Evolutionary conservation across 1,140 invertebrate species (phyloP), one percentile per base, ranked within the genome.

Genomic region (Nylanderia fulva): DNA sequence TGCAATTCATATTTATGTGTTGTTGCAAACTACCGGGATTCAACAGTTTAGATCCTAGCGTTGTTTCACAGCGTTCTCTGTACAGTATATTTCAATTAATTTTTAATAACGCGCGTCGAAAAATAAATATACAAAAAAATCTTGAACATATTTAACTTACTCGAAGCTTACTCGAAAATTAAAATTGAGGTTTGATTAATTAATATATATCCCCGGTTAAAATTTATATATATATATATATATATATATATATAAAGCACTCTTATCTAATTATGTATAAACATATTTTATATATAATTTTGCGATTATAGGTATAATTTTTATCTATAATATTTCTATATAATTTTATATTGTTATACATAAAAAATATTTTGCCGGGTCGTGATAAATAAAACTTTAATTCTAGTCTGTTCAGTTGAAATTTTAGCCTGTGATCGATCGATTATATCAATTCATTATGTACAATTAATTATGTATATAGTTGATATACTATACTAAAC

Each of bases 21-120:
- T 56, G 27, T 80, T 69, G 77, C 77, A 9, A 76, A 61, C 52
- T 58, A 15, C 54, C 39, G 15, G 60, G 54, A 42, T 29, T 18
- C 36, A 27, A 39, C 15, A 15, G 8, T 33, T 69, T 48, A 27
- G 24, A 48, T 48, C 7, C 7, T 27, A 13, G 27, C 45, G 3
- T 36, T 27, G 29, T 77, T 29, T 52, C 18, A n/a, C 74, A 33
- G 1, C 18, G 13, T 48, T 15, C 15, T 48, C 4, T 48, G 13
- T 29, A 7, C 15, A 18, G n/a, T 45, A 8, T 7, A 29, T 21
- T 15, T 39, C 1, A 11, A n/a, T 1, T 21, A 15, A 21, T 66
- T 54, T 52, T 54, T 63, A 66, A 48, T 5, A 54, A 27, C 42
- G 63, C 27, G 11, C 39, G 21, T 36, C 27, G 36, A 66, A 21